These are phyloP conservation scores for Toxotes chatareus DNA, from an alignment of 2,113 vertebrate species.

Conservation along the genomic window DNA sequence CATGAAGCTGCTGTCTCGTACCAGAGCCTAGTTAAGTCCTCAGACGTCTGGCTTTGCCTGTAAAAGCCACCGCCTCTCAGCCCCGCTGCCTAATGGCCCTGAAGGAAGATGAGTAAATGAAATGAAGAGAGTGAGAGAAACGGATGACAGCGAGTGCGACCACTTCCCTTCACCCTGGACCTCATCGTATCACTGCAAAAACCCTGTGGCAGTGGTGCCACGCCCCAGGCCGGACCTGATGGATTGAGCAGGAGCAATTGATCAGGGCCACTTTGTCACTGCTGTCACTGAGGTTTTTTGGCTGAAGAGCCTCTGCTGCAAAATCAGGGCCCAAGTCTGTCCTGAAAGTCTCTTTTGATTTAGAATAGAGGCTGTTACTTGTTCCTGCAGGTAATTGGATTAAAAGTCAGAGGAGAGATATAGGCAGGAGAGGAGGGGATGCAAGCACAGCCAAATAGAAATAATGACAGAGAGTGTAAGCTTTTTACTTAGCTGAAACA, in stretches of 20 bases:
- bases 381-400: conserved; percentile 60
- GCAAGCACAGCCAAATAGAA: conserved; percentile 36
- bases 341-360: conserved; percentile 53
- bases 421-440: conserved; percentile 26
- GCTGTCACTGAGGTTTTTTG: conserved; percentile 8
- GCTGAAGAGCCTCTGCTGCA: conserved; percentile 5
- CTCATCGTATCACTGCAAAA: conserved; percentile 53
- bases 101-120: conserved; percentile 60
- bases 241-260: conserved; percentile 59
- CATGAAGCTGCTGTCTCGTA: conserved; percentile 48
- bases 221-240: conserved; percentile 43
- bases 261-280: conserved; percentile 55
- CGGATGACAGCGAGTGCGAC: conserved; percentile 37
- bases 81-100: conserved; percentile 51
- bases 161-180: conserved; percentile 41
- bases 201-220: not conserved
- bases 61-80: conserved; percentile 38
- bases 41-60: conserved; percentile 57
- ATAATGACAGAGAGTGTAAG: conserved; percentile 24
- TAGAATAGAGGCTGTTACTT: conserved; percentile 36
- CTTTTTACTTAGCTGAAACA: conserved; percentile 3
- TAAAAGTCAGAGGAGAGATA: conserved; percentile 49
- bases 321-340: not conserved
- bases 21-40: conserved; percentile 70
- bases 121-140: conserved; percentile 59